Percentiles rank a stretch among this genome's conserved stretches.
Conservation (phyloP, 92 coral and sea anemone genomes). For the Pocillopora meandrina region DNA sequence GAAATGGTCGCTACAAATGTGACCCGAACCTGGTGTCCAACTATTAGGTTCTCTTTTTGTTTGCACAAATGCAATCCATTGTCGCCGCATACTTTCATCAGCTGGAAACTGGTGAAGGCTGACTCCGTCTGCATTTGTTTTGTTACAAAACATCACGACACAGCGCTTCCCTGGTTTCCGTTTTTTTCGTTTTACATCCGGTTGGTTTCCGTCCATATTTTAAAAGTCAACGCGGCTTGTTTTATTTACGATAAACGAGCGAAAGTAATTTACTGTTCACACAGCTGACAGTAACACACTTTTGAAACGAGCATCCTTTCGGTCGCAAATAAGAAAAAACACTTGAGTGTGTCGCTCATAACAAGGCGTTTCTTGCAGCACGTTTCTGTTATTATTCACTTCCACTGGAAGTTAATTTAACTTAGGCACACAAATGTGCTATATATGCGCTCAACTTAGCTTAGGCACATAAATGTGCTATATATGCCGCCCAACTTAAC, state of each 20-base stretch:
- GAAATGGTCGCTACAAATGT: conserved; percentile 63
- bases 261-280: neutral
- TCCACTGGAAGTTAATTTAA: too few relatives aligned
- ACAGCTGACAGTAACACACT: neutral
- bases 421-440: too few relatives aligned
- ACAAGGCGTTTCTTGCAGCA: too few relatives aligned
- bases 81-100: conserved; percentile 12
- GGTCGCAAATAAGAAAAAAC: neutral
- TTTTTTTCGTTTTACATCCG: conserved; percentile 1
- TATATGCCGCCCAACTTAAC: too few relatives aligned
- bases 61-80: conserved; percentile 53
- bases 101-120: too few relatives aligned
- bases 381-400: too few relatives aligned
- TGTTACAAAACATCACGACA: neutral
- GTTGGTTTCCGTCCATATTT: neutral
- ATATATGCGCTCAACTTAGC: too few relatives aligned
- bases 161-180: conserved; percentile 41
- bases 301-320: neutral
- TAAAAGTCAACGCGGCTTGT: neutral
- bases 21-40: conserved; percentile 51
- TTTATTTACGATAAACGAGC: neutral
- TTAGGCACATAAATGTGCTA: too few relatives aligned
- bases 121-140: too few relatives aligned
- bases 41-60: conserved; percentile 25
- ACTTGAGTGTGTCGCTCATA: neutral